Conservation (phyloP, 2,113 vertebrate genomes). For the Aplodontia rufa region DNA sequence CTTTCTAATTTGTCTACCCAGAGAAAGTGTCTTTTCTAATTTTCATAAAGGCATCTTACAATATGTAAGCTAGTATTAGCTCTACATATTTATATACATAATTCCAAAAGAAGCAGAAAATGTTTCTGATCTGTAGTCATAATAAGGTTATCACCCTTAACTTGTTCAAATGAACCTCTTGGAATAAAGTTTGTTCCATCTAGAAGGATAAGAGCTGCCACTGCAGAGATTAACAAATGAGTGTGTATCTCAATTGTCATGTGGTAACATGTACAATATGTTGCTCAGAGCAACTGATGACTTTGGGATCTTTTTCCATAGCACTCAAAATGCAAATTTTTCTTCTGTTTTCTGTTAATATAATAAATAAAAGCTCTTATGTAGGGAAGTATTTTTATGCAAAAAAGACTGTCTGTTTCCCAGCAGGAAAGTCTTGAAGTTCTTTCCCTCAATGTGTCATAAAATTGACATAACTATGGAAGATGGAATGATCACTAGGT, state of each 20-base stretch:
- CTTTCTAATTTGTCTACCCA: background rate
- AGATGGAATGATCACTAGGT: conserved; percentile 34
- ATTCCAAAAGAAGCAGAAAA: conserved; percentile 6
- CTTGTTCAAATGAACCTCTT: conserved; percentile 41
- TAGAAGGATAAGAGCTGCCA: conserved; percentile 41
- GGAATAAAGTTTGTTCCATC: background rate
- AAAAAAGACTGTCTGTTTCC: conserved; percentile 50
- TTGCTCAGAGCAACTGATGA: conserved; percentile 65
- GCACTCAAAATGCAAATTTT: conserved; percentile 71
- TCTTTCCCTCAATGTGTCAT: conserved; percentile 45
- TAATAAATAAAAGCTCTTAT: conserved; percentile 65
- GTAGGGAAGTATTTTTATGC: conserved; percentile 46
- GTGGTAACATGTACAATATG: conserved; percentile 61
- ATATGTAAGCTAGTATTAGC: background rate
- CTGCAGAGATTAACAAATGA: conserved; percentile 30
- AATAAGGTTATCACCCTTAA: background rate
- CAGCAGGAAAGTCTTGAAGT: conserved; percentile 55
- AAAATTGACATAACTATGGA: conserved; percentile 36
- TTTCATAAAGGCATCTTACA: background rate
- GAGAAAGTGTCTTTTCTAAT: background rate
- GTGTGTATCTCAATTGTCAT: conserved; percentile 57
- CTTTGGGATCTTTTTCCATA: conserved; percentile 62
- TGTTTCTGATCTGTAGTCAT: background rate
- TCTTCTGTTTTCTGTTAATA: conserved; percentile 76
- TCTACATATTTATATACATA: background rate